Conservation (phyloP, 2,797 vertebrate genomes). For the Sebastes iracundus region DNA sequence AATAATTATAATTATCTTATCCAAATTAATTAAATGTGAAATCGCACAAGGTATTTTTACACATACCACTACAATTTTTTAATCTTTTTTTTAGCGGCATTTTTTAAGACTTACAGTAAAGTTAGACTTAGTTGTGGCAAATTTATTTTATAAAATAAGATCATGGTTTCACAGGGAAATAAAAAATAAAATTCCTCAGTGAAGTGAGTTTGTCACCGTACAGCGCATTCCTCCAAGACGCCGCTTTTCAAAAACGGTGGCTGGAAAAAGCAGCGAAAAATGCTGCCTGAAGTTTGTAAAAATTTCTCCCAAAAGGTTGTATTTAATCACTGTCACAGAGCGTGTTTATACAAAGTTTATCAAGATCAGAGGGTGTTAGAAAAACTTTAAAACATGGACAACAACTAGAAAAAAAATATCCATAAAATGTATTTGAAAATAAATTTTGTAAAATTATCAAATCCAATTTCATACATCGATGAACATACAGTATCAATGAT, state of each 20-base stretch:
- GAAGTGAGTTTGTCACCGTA: background rate
- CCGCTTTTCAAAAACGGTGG: background rate
- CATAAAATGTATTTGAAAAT: background rate
- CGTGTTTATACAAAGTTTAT: background rate
- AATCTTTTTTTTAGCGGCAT: background rate
- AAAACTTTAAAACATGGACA: background rate
- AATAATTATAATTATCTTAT: background rate
- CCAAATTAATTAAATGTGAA: background rate
- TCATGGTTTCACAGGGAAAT: background rate
- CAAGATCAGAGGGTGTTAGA: background rate
- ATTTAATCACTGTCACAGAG: slow-evolving; percentile 12
- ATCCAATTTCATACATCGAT: background rate
- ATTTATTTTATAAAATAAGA: background rate
- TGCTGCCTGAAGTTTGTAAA: background rate
- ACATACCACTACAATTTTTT: background rate
- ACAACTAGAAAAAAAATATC: background rate
- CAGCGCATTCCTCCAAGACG: background rate
- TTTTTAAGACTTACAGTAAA: background rate
- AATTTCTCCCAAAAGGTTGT: background rate
- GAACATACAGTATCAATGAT: background rate
- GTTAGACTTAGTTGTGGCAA: background rate
- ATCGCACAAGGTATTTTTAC: background rate
- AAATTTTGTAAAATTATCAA: background rate
- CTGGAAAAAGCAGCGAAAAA: background rate
- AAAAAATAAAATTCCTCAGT: background rate